Percentiles rank a stretch among this genome's conserved stretches.
These are phyloP conservation scores for Pseudorhombus dupliciocellatus DNA, from an alignment of 2,113 vertebrate species.

Conservation along the genomic window DNA sequence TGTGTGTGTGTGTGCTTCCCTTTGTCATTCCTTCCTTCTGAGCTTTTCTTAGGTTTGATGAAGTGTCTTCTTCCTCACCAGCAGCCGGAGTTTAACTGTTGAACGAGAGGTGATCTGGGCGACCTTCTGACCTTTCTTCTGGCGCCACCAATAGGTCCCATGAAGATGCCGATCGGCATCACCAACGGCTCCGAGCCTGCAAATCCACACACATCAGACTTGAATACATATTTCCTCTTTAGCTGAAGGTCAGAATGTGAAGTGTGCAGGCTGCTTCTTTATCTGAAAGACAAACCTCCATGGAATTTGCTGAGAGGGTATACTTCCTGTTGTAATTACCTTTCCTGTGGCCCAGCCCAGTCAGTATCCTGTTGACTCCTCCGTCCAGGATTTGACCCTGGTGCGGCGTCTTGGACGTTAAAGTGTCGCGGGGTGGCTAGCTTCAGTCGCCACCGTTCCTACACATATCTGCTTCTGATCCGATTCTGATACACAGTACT, in stretches of 20 bases:
- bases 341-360: neutral
- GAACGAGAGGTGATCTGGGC: neutral
- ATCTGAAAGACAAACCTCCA: neutral
- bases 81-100: neutral
- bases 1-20: constrained; percentile 33
- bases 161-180: no score
- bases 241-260: neutral
- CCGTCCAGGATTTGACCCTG: neutral
- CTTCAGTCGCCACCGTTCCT: neutral
- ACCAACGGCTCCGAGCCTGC: no score
- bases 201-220: no score
- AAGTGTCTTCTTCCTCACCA: neutral
- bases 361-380: constrained; percentile 1
- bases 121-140: constrained; percentile 9
- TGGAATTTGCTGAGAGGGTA: neutral
- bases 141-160: neutral
- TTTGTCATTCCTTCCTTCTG: constrained; percentile 32
- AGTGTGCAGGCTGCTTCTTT: neutral
- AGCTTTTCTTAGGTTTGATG: constrained; percentile 13
- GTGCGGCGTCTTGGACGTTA: neutral
- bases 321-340: neutral
- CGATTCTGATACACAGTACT: no score
- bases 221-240: neutral
- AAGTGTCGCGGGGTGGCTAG: neutral
- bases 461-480: neutral